Evolutionary conservation across 1,140 invertebrate genomes (phyloP), one percentile per base, ranked within the genome.

Genomic region (Drosophila ambigua): DNA sequence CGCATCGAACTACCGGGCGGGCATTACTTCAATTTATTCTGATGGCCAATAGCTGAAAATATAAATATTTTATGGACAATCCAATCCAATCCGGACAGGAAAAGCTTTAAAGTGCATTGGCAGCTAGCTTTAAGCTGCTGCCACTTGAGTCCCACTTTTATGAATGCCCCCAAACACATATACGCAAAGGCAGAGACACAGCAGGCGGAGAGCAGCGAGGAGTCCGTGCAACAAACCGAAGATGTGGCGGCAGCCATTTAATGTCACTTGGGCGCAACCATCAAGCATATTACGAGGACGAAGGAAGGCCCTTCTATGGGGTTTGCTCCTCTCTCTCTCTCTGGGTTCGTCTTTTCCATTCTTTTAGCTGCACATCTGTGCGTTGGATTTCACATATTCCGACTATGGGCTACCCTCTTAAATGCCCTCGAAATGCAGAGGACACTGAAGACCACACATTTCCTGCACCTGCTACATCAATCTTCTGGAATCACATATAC

Each of bases 261-360:
- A 88, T 88, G 83, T 88, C 83, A 83, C 79, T 82, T 83, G 79
- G 75, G 79, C 79, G 75, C 72, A 87, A 50, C 79, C 79, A 88
- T 87, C 83, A 87, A 88, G 82, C 83, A 87, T 83, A 79, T 79
- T 79, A 79, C 59, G 77, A 79, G 66, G 58, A 72, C 62, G 76
- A 46, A 72, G 72, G 76, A 46, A 72, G 72, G 35, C 11, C 35
- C 35, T 46, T 54, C 66, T 57, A 8, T 39, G 9, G 31, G 6
- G 51, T 16, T 8, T 49, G 4, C 62, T 49, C 44, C 66, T 72
- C 53, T 53, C 23, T 53, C 23, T 53, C 52, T 52, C 26, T 39
- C 6, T 9, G 6, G 50, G 15, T 55, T 50, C 46, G 39, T 8
- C 28, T 13, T 11, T 11, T 4, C 9, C 31, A 11, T 35, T 35